phyloP scores from a whole-genome alignment of 1,140 invertebrate genomes.

The Cyclargus thomasi region DNA sequence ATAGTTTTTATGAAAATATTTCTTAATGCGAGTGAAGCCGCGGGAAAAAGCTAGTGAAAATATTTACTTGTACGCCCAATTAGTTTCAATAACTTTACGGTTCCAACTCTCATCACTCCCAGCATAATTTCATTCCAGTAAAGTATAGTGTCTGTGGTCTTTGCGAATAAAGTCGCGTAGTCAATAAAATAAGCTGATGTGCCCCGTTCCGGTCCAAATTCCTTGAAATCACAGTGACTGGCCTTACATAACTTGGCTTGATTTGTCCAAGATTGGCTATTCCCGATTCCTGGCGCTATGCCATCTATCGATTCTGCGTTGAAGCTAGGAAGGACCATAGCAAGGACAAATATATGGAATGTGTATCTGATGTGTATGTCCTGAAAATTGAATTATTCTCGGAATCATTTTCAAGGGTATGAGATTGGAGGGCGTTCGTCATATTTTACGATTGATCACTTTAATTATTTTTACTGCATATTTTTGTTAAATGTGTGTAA shows the following conservation, averaged over 20 bases:
- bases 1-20: no score
- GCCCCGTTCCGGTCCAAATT: background rate
- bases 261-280: constrained; percentile 3
- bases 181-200: constrained; percentile 3
- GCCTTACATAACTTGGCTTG: background rate
- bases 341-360: background rate
- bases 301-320: background rate
- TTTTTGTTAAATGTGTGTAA: no score
- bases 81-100: no score
- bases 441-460: no score
- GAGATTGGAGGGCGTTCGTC: no score
- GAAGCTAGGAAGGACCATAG: background rate
- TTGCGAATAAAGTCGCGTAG: background rate
- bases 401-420: no score
- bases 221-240: background rate
- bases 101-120: no score
- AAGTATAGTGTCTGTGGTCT: background rate
- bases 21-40: no score
- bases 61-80: no score
- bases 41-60: no score
- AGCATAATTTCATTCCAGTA: no score
- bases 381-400: background rate
- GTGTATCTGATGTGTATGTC: background rate
- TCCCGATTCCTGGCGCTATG: background rate
- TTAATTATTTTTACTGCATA: no score